These are phyloP conservation scores for Aphaenogaster floridana DNA, from an alignment of 1,140 invertebrate species.

Conservation along the genomic window DNA sequence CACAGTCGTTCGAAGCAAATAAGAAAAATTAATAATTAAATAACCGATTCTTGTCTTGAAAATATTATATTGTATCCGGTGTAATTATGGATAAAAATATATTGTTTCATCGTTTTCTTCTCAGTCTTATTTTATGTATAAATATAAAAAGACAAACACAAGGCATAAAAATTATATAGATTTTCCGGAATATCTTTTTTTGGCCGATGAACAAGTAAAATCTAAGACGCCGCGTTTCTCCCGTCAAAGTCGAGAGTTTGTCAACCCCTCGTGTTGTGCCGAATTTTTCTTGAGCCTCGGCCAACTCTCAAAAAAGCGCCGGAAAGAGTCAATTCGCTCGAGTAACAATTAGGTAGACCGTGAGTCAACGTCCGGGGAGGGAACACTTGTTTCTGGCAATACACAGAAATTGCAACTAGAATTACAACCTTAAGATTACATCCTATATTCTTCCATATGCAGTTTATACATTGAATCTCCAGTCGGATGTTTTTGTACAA, in stretches of 20 bases:
- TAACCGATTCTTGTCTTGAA: background rate
- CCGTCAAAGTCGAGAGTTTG: slow-evolving; percentile 40
- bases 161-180: background rate
- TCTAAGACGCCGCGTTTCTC: slow-evolving; percentile 6
- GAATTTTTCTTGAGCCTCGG: slow-evolving; percentile 44
- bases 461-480: background rate
- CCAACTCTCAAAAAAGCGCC: slow-evolving; percentile 63
- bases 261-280: slow-evolving; percentile 24
- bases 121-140: too few species aligned
- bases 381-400: slow-evolving; percentile 28
- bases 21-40: background rate
- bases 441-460: background rate
- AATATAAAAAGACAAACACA: background rate
- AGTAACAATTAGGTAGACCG: slow-evolving; percentile 62
- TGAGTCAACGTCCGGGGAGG: slow-evolving; percentile 32
- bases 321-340: slow-evolving; percentile 61
- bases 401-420: background rate
- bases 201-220: background rate
- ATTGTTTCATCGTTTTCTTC: background rate
- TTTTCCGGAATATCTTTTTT: background rate
- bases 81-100: background rate
- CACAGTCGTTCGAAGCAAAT: background rate
- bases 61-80: background rate
- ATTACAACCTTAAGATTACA: background rate
- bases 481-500: background rate